phyloP scores from a whole-genome alignment of 2,888 invertebrate species.

The Autographa gamma region DNA sequence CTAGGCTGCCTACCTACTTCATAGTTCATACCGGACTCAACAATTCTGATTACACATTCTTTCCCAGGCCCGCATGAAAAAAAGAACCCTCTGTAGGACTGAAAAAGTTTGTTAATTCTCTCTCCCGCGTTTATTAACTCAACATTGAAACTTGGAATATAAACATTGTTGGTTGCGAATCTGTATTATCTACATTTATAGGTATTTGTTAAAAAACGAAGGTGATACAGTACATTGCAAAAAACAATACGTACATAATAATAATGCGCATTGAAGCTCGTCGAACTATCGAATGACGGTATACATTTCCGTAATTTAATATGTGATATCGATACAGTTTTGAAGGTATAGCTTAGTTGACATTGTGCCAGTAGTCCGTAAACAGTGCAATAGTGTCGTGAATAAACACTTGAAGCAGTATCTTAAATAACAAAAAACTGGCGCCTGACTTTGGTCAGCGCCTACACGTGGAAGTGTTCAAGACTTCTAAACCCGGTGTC shows the following conservation, averaged over 20 bases:
- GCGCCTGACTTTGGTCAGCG: conserved; percentile 63
- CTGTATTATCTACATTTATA: conserved; percentile 26
- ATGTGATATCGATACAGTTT: conserved; percentile 60
- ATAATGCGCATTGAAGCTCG: conserved; percentile 63
- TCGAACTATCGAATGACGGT: conserved; percentile 65
- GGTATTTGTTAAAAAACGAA: conserved; percentile 15
- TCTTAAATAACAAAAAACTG: conserved; percentile 57
- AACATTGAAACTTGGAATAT: conserved; percentile 35
- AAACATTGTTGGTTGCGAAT: not conserved
- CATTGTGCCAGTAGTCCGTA: conserved; percentile 24
- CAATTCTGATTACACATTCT: conserved; percentile 10
- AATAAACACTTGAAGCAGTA: not conserved
- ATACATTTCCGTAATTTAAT: conserved; percentile 66
- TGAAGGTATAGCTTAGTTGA: conserved; percentile 25
- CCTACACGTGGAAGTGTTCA: conserved; percentile 66
- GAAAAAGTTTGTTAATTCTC: conserved; percentile 37
- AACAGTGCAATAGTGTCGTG: conserved; percentile 21
- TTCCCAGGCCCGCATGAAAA: conserved; percentile 7
- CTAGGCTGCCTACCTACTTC: not conserved
- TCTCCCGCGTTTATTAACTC: conserved; percentile 31
- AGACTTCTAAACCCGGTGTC: conserved; percentile 68
- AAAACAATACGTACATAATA: conserved; percentile 35
- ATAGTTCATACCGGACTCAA: not conserved
- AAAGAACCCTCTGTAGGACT: conserved; percentile 11
- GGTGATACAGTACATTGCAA: conserved; percentile 29